phyloP scores from a whole-genome alignment of 1,140 invertebrate genomes.

The Tetramorium parvispinum region DNA sequence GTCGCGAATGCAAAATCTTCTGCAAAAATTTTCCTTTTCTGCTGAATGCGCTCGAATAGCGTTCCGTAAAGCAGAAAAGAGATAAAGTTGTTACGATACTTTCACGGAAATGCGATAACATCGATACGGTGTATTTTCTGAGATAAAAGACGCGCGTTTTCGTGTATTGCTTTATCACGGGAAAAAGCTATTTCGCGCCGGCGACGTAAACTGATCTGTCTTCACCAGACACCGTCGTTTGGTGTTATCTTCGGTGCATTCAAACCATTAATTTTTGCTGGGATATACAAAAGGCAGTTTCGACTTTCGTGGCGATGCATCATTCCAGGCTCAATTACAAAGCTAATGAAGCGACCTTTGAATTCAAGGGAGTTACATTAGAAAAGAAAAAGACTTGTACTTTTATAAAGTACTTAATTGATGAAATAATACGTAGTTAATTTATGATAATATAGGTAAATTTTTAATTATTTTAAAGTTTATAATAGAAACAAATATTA shows the following conservation, averaged over 20 bases:
- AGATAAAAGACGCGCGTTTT: conserved; percentile 30
- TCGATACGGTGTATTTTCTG: conserved; percentile 14
- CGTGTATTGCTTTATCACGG: conserved; percentile 17
- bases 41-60: background rate
- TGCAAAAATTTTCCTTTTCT: background rate
- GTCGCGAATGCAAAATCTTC: background rate
- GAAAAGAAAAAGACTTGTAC: background rate
- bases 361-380: background rate
- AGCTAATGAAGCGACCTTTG: background rate
- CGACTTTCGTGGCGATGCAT: conserved; percentile 14
- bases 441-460: background rate
- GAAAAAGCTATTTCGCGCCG: background rate
- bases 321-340: background rate
- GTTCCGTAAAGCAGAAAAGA: background rate
- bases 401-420: background rate
- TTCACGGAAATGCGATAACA: conserved; percentile 35
- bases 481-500: background rate
- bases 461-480: conserved; percentile 6
- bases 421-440: background rate
- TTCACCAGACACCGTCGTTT: conserved; percentile 29
- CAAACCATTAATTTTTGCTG: conserved; percentile 39
- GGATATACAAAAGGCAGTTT: background rate
- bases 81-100: background rate
- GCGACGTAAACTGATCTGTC: conserved; percentile 49
- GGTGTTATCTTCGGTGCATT: conserved; percentile 15